phyloP scores from a whole-genome alignment of 2,113 vertebrate species.

The Neogobius melanostomus region DNA sequence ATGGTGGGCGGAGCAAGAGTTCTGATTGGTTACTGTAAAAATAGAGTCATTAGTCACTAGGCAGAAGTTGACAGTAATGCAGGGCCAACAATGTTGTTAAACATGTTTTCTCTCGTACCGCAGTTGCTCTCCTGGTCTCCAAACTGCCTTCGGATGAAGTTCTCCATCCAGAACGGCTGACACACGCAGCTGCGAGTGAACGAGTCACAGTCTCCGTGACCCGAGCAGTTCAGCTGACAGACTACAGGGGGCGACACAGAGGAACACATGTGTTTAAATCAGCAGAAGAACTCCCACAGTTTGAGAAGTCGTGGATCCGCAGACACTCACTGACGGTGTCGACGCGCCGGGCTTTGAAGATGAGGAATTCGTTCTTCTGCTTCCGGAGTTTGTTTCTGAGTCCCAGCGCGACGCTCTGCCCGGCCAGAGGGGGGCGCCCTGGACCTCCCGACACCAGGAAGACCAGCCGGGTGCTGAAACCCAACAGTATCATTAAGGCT shows the following conservation, averaged over 20 bases:
- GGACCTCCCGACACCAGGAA: conserved; percentile 93
- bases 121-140: conserved; percentile 94
- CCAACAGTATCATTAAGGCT: too few species aligned
- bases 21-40: too few species aligned
- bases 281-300: too few species aligned
- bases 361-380: conserved; percentile 94
- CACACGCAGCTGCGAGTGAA: conserved; percentile 93
- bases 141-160: conserved; percentile 88
- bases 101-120: conserved; percentile 71
- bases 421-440: conserved; percentile 87
- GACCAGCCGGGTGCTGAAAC: conserved; percentile 89
- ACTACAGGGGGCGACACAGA: conserved; percentile 73
- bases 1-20: too few species aligned
- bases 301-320: too few species aligned
- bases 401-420: conserved; percentile 84
- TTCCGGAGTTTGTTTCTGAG: conserved; percentile 89
- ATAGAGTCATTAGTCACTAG: too few species aligned
- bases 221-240: conserved; percentile 95
- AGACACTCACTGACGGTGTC: conserved; percentile 91
- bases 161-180: conserved; percentile 99
- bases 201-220: conserved; percentile 91
- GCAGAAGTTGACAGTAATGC: too few species aligned
- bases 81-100: not conserved
- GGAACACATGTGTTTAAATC: not conserved
- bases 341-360: conserved; percentile 87